Percentiles rank a stretch among this genome's conserved stretches.
phyloP scores from a whole-genome alignment of 2,797 vertebrate species.

The Masticophis lateralis region DNA sequence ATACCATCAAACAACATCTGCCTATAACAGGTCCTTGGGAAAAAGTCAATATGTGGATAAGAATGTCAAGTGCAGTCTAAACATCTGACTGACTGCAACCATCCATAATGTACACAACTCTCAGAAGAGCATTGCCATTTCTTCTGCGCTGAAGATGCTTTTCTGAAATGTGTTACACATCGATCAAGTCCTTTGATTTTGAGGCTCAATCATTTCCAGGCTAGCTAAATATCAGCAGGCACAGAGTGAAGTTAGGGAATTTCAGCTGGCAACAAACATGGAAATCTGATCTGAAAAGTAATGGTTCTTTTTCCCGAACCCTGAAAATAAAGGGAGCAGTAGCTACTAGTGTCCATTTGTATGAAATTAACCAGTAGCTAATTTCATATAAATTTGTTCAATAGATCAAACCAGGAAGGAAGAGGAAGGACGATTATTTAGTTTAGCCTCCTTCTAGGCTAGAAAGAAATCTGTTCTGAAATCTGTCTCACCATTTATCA shows the following conservation, averaged over 20 bases:
- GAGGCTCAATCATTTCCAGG: background rate
- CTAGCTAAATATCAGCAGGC: background rate
- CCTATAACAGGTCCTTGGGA: background rate
- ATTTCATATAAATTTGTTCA: background rate
- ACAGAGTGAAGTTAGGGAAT: background rate
- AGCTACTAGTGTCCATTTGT: background rate
- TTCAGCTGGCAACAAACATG: background rate
- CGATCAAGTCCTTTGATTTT: background rate
- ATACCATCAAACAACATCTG: background rate
- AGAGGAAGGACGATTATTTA: background rate
- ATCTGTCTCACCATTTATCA: background rate
- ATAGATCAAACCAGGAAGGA: background rate
- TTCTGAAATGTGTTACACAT: background rate
- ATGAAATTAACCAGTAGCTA: background rate
- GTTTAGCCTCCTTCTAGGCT: background rate
- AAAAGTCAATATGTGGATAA: background rate
- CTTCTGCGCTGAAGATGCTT: background rate
- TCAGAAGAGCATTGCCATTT: background rate
- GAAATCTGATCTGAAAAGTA: background rate
- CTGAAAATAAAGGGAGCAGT: background rate
- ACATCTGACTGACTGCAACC: background rate
- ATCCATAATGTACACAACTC: background rate
- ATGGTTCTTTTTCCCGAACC: background rate
- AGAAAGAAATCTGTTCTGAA: background rate
- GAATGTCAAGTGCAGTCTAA: background rate